These are phyloP conservation scores for Puntigrus tetrazona DNA, from an alignment of 2,113 vertebrate species.

Conservation along the genomic window DNA sequence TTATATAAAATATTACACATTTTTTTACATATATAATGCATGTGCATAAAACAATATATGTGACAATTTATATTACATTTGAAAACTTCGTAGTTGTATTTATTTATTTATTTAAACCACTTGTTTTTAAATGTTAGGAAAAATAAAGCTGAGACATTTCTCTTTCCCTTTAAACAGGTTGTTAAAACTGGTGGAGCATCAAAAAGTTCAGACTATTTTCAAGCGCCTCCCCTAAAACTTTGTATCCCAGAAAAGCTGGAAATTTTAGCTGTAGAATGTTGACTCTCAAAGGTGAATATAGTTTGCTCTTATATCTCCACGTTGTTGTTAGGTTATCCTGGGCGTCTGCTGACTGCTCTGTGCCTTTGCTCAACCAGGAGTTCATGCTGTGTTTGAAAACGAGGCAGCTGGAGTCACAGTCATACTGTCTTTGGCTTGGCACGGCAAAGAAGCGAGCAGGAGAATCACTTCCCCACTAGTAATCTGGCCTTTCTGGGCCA, in stretches of 20 bases:
- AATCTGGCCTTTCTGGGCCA: conserved; percentile 97
- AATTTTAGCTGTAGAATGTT: conserved; percentile 97
- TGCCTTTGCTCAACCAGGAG: conserved; percentile 76
- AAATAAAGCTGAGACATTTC: not conserved
- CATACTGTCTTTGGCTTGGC: conserved; percentile 99
- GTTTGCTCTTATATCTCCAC: not conserved
- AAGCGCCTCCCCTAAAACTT: conserved; percentile 96
- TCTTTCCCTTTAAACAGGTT: conserved; percentile 75
- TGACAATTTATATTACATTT: too few relatives aligned
- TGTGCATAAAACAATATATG: too few relatives aligned
- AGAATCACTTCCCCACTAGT: conserved; percentile 98
- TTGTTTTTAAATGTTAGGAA: not conserved
- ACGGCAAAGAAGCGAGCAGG: conserved; percentile 97
- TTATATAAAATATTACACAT: too few relatives aligned
- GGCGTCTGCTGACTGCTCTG: not conserved
- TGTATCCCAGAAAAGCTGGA: conserved; percentile 99
- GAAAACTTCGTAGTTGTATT: too few relatives aligned
- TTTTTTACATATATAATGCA: not conserved
- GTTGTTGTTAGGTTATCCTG: not conserved
- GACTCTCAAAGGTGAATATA: conserved; percentile 91
- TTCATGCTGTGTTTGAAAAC: conserved; percentile 98
- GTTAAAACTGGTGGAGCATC: conserved; percentile 98
- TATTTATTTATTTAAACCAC: too few relatives aligned
- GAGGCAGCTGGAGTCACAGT: too few relatives aligned
- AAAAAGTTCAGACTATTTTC: conserved; percentile 99